Conservation (phyloP, 2,113 vertebrate species). For the Motacilla tschutschensis region DNA sequence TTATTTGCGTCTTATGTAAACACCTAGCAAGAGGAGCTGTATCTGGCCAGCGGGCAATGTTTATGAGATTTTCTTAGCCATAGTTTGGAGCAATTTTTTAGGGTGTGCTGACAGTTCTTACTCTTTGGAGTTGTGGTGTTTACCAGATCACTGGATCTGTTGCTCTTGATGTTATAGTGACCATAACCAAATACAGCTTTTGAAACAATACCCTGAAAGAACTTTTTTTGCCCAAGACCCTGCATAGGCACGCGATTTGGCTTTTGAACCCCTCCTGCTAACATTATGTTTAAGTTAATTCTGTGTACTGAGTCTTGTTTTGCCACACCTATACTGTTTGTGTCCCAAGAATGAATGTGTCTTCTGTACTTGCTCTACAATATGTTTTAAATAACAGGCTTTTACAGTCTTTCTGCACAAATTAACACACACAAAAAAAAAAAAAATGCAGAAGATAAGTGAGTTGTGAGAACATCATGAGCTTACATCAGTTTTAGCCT, state of each 20-base stretch:
- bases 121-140: background rate
- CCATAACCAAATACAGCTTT: background rate
- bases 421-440: background rate
- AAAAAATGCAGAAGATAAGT: background rate
- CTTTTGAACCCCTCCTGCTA: background rate
- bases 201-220: background rate
- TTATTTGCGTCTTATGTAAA: background rate
- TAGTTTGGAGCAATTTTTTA: background rate
- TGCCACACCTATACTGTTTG: background rate
- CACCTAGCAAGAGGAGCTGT: background rate
- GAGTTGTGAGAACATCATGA: background rate
- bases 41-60: background rate
- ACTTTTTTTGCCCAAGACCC: background rate
- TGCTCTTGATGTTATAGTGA: background rate
- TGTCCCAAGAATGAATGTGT: background rate
- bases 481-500: background rate
- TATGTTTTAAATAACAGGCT: background rate
- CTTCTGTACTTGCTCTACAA: background rate
- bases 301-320: background rate
- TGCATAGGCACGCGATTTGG: background rate
- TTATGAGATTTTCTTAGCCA: background rate
- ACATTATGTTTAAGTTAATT: background rate
- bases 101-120: background rate
- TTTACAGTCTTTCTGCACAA: background rate
- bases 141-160: background rate